phyloP scores from a whole-genome alignment of 2,113 vertebrate genomes.

The Callionymus lyra region DNA sequence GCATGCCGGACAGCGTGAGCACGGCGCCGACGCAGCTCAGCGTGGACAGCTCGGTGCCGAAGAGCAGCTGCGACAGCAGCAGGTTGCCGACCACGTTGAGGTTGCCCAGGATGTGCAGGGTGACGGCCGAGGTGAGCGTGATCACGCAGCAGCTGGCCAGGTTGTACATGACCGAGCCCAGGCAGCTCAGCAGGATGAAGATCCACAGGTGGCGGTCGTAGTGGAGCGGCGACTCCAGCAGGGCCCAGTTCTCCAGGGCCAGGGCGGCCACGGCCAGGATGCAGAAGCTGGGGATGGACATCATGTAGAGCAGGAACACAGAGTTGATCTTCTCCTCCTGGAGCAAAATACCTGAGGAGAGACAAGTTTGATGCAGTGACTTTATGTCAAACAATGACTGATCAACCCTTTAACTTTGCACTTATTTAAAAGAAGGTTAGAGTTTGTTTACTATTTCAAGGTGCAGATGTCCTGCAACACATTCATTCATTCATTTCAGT shows the following conservation, averaged over 20 bases:
- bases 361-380: background rate
- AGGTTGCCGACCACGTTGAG: slow-evolving; percentile 88
- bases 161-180: slow-evolving; percentile 92
- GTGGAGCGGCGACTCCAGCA: slow-evolving; percentile 64
- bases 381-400: too few species aligned
- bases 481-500: too few species aligned
- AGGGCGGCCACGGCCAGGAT: slow-evolving; percentile 80
- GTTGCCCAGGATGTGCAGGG: slow-evolving; percentile 91
- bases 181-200: slow-evolving; percentile 88
- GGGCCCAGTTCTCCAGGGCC: slow-evolving; percentile 76
- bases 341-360: slow-evolving; percentile 76
- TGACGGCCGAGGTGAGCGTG: slow-evolving; percentile 91
- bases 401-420: too few species aligned
- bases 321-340: slow-evolving; percentile 88
- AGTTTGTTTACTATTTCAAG: too few species aligned
- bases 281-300: slow-evolving; percentile 90
- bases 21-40: slow-evolving; percentile 83
- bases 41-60: slow-evolving; percentile 74
- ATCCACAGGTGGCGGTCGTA: slow-evolving; percentile 77
- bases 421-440: too few species aligned
- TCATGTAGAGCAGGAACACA: slow-evolving; percentile 83
- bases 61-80: slow-evolving; percentile 81
- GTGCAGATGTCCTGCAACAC: too few species aligned
- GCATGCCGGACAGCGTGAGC: slow-evolving; percentile 81
- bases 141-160: slow-evolving; percentile 88